phyloP scores from a whole-genome alignment of 2,888 invertebrate genomes.

The Macrophya alboannulata region DNA sequence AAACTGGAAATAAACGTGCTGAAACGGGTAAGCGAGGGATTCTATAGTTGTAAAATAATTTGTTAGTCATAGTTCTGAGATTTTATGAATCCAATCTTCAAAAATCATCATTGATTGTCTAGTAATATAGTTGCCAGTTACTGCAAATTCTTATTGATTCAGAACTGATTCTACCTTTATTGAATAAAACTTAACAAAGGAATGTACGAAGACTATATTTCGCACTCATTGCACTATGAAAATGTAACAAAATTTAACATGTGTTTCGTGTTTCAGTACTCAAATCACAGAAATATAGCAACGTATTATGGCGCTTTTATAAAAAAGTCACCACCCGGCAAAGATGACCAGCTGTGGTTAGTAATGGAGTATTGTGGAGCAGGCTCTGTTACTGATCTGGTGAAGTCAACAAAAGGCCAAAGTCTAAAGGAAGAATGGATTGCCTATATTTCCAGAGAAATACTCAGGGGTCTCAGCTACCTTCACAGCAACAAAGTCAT shows the following conservation, averaged over 20 bases:
- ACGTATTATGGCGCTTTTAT: conserved; percentile 99
- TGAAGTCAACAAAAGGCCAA: conserved; percentile 99
- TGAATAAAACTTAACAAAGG: neutral
- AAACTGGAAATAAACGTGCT: conserved; percentile 99
- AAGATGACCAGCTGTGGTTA: conserved; percentile 99
- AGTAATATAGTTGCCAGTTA: neutral
- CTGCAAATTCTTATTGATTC: neutral
- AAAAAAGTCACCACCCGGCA: conserved; percentile 98
- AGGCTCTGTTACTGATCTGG: conserved; percentile 98
- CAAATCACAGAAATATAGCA: conserved; percentile 99
- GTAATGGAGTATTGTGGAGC: conserved; percentile 99
- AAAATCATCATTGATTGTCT: neutral
- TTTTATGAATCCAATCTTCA: neutral
- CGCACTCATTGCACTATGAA: neutral
- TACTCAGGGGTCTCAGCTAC: conserved; percentile 96
- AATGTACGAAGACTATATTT: neutral
- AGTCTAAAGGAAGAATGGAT: conserved; percentile 99
- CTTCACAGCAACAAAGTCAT: conserved; percentile 99
- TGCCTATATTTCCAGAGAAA: conserved; percentile 99
- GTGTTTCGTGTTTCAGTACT: conserved; percentile 85
- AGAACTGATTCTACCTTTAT: neutral
- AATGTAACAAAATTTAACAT: neutral
- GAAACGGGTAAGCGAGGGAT: conserved; percentile 86
- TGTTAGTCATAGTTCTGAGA: neutral
- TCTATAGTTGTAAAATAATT: conserved; percentile 4